Evolutionary conservation across 2,797 vertebrate species (phyloP).

Genomic region (Phoebastria nigripes): DNA sequence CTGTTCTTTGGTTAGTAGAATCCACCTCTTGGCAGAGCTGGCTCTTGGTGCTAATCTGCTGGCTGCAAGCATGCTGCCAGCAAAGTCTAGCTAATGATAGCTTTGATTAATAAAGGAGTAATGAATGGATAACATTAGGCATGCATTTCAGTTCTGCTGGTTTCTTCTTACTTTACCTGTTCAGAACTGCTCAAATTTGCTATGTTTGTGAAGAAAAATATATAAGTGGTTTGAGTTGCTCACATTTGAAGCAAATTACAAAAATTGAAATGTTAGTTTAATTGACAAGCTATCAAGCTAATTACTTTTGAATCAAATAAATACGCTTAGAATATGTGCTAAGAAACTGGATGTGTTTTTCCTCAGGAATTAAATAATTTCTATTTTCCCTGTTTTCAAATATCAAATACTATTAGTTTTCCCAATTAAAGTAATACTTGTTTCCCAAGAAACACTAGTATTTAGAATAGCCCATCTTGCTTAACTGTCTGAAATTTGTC

Average conservation of each 20-base stretch:
- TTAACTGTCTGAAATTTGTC: neutral
- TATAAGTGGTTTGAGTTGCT: neutral
- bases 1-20: neutral
- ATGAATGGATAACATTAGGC: neutral
- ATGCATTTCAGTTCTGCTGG: neutral
- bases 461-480: rapidly evolving
- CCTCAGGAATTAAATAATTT: neutral
- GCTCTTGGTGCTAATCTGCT: neutral
- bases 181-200: neutral
- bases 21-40: neutral
- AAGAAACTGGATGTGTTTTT: neutral
- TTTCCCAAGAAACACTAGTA: neutral
- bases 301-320: neutral
- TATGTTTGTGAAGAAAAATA: neutral
- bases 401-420: neutral
- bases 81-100: neutral
- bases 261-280: neutral
- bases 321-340: neutral
- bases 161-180: neutral
- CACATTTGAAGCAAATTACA: neutral
- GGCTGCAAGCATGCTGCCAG: neutral
- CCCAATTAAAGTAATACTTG: neutral
- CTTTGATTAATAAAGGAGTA: neutral
- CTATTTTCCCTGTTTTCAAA: neutral
- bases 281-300: neutral